Evolutionary conservation across 2,888 invertebrate species (phyloP), one percentile per base, ranked within the genome.

Genomic region (Chymomyza caudatula): DNA sequence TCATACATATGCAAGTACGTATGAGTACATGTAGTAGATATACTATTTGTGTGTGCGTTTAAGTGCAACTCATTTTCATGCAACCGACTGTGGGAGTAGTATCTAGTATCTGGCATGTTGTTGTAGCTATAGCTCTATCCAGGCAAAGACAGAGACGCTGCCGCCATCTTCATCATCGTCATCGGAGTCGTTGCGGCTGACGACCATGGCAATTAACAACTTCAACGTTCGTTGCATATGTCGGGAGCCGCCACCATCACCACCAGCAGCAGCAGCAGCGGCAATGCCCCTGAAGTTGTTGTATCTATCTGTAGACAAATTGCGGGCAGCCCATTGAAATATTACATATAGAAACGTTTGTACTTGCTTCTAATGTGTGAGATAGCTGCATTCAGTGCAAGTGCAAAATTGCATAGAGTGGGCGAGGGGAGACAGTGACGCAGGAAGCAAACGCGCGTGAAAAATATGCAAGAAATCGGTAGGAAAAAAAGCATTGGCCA

Each of bases 141-240:
- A 70, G 62, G 57, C 62, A 69, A 60, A 59, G 66, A 64, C 65
- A 54, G 52, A 57, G 55, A 58, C 63, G 66, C n/a, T 59, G 56
- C 52, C 29, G 11, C 11, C 29, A 37, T 37, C 29, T 1, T 29
- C 29, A 11, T 11, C 29, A 11, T 29, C 29, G 29, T 37, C 29
- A 37, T 37, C 11, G 68, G 53, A 64, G 69, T 57, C 65, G 69
- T 78, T 77, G 76, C 79, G 83, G 74, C 82, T 71, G 77, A 77
- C 74, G 76, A 85, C 73, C 79, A 73, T 57, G 76, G 78, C 85
- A 86, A 83, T 82, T 86, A 85, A 82, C 85, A 86, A 85, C 85
- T 80, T 78, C 82, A 86, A 78, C 85, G 77, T 82, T 81, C 72
- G 81, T 65, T 79, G 77, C 76, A 76, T 66, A 8, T 19, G 25